phyloP scores from a whole-genome alignment of 2,888 invertebrate genomes.

The Ariolimax columbianus region DNA sequence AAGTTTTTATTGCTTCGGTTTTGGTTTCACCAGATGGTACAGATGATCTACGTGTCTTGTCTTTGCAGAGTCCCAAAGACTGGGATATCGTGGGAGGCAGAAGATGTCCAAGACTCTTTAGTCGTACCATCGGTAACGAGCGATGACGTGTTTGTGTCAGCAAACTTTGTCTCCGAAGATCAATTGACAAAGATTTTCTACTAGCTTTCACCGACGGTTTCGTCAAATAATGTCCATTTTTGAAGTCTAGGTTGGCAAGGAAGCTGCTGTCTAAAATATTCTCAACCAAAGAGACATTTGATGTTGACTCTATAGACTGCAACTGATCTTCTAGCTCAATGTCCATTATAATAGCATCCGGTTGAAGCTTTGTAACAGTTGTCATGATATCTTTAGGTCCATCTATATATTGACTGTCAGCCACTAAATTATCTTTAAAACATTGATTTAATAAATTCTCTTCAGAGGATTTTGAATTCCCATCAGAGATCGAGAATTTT shows the following conservation, averaged over 20 bases:
- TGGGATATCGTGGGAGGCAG: background rate
- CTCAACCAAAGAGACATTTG: background rate
- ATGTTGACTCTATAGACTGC: background rate
- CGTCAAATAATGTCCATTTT: background rate
- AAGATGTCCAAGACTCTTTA: background rate
- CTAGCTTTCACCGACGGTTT: background rate
- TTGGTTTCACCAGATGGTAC: background rate
- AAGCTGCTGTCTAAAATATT: background rate
- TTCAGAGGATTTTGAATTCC: background rate
- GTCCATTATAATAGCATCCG: background rate
- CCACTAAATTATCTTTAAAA: no score
- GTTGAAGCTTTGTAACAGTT: background rate
- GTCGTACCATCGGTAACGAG: slow-evolving; percentile 10
- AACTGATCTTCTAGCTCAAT: background rate
- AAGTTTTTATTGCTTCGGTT: slow-evolving; percentile 17
- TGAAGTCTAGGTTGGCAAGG: background rate
- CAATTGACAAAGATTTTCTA: slow-evolving; percentile 22
- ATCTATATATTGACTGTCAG: background rate
- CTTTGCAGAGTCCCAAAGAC: background rate
- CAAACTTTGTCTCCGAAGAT: slow-evolving; percentile 17
- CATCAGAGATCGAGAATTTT: background rate
- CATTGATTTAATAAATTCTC: background rate
- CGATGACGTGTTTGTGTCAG: background rate
- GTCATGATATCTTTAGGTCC: background rate
- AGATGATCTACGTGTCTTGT: background rate